A percentile compares a stretch with the other conserved stretches of the same genome.
phyloP scores from a whole-genome alignment of 2,113 vertebrate genomes.

The Forbesichthys agassizii region DNA sequence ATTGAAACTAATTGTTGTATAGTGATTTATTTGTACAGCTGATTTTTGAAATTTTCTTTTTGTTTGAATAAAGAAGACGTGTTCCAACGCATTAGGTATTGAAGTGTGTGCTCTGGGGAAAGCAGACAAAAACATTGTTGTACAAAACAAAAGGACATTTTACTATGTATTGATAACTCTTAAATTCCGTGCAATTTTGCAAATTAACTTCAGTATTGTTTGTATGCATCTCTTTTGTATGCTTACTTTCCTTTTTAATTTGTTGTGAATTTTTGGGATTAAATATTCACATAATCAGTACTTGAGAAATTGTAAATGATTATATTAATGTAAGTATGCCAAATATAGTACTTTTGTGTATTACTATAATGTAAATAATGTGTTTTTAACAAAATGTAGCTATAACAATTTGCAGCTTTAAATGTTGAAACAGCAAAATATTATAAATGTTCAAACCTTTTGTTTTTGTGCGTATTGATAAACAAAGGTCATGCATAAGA shows the following conservation, averaged over 20 bases:
- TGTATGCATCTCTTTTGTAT: conserved; percentile 70
- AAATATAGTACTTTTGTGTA: conserved; percentile 98
- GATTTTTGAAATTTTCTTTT: conserved; percentile 41
- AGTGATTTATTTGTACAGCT: conserved; percentile 66
- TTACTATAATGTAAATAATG: conserved; percentile 96
- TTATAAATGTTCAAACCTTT: conserved; percentile 98
- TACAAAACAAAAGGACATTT: conserved; percentile 39
- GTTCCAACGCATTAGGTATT: conserved; percentile 47
- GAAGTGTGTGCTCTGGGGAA: conserved; percentile 37
- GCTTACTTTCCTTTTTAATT: conserved; percentile 61
- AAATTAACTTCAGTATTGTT: conserved; percentile 72
- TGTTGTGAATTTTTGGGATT: conserved; percentile 69
- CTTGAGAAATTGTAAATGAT: conserved; percentile 91
- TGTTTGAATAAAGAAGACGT: conserved; percentile 53
- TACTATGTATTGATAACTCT: conserved; percentile 59
- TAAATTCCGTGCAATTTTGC: conserved; percentile 52
- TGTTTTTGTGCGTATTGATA: conserved; percentile 94
- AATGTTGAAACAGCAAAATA: conserved; percentile 97
- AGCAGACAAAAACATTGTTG: conserved; percentile 51
- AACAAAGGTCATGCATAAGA: conserved; percentile 85
- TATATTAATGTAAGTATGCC: conserved; percentile 98
- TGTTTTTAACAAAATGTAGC: conserved; percentile 99
- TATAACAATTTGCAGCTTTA: conserved; percentile 99
- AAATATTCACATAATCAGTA: conserved; percentile 85
- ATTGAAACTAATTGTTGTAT: conserved; percentile 59